Percentiles rank a stretch among this genome's conserved stretches.
These are phyloP conservation scores for Polymixis lichenea DNA, from an alignment of 2,888 invertebrate species.

Conservation along the genomic window DNA sequence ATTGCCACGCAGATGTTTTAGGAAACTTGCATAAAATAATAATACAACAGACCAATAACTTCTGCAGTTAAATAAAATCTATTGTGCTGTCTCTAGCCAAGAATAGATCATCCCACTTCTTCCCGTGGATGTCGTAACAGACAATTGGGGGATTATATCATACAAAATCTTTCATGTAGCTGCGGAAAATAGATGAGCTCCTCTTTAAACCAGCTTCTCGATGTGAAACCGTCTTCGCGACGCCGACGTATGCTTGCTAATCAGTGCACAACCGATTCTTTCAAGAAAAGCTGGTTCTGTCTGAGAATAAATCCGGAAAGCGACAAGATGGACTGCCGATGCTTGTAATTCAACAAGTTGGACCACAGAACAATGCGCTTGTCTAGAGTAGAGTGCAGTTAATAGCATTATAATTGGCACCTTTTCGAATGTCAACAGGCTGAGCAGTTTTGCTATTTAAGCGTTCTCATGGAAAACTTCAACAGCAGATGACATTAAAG, in stretches of 20 bases:
- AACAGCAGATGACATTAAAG: conserved; percentile 5
- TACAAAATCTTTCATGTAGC: conserved; percentile 7
- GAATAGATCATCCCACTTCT: conserved; percentile 43
- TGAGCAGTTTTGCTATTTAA: neutral
- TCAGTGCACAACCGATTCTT: conserved; percentile 46
- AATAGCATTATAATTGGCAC: neutral
- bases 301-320: conserved; percentile 23
- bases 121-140: conserved; percentile 23
- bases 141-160: conserved; percentile 22
- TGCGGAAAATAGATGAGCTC: conserved; percentile 1
- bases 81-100: neutral
- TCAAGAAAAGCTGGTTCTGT: conserved; percentile 38
- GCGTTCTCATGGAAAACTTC: conserved; percentile 1
- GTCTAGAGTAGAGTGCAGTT: neutral
- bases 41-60: conserved; percentile 14
- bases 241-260: conserved; percentile 21
- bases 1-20: conserved; percentile 7
- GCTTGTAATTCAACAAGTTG: conserved; percentile 8
- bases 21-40: conserved; percentile 2
- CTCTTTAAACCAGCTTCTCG: conserved; percentile 9
- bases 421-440: neutral
- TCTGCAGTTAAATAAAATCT: conserved; percentile 14
- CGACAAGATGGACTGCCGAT: neutral
- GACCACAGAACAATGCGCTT: neutral
- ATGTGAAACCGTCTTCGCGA: neutral